Evolutionary conservation across 2,797 vertebrate species (phyloP).

Genomic region (Lates japonicus): DNA sequence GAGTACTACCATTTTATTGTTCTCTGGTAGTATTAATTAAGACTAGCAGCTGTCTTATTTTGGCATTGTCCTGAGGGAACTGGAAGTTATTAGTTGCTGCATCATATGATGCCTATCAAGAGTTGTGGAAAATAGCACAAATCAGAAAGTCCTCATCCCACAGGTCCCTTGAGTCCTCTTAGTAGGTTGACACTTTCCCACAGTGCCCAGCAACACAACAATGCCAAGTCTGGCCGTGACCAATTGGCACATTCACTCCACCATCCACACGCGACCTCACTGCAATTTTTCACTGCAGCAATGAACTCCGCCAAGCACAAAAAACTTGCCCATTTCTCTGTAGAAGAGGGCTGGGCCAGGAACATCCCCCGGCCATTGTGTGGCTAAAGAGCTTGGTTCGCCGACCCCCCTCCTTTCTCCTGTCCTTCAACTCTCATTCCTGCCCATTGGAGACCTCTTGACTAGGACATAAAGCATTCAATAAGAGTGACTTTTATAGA

Average conservation of each 20-base stretch:
- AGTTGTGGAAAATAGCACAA: constrained; percentile 88
- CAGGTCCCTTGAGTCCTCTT: constrained; percentile 85
- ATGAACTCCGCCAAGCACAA: constrained; percentile 91
- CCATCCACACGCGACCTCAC: constrained; percentile 98
- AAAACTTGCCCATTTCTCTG: constrained; percentile 76
- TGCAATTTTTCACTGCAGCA: constrained; percentile 96
- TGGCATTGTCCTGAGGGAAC: constrained; percentile 46
- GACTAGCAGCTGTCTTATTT: constrained; percentile 29
- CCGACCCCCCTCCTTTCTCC: constrained; percentile 88
- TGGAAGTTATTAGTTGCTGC: constrained; percentile 78
- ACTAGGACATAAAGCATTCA: constrained; percentile 96
- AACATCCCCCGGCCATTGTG: constrained; percentile 90
- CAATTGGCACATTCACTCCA: constrained; percentile 95
- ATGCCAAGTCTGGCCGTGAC: constrained; percentile 92
- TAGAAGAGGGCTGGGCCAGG: constrained; percentile 78
- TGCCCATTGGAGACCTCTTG: constrained; percentile 92
- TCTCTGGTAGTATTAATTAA: neutral
- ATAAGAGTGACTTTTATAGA: constrained; percentile 99
- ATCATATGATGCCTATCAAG: constrained; percentile 87
- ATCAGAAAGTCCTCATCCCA: constrained; percentile 79
- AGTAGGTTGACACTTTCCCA: constrained; percentile 98
- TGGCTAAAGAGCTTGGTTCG: constrained; percentile 88
- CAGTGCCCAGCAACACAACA: constrained; percentile 91
- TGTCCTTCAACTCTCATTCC: constrained; percentile 91
- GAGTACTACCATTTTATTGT: neutral